A percentile compares a stretch with the other conserved stretches of the same genome.
Evolutionary conservation across 2,797 vertebrate species (phyloP).

Genomic region (Poeciliopsis infans): DNA sequence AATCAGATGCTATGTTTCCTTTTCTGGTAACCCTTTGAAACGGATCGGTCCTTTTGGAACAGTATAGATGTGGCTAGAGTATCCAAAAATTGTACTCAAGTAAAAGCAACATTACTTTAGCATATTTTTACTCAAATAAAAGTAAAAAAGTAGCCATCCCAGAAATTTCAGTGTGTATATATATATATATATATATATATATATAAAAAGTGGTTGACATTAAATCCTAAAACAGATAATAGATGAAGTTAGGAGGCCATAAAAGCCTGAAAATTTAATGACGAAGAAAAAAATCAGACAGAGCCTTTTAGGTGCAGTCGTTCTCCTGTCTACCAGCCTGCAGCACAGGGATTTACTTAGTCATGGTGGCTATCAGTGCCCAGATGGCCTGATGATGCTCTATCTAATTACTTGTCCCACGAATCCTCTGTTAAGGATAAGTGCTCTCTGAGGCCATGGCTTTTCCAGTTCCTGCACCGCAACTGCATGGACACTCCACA

Average conservation of each 20-base stretch:
- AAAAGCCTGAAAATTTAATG: slow-evolving; percentile 13
- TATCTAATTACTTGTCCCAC: slow-evolving; percentile 64
- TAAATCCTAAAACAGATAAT: background rate
- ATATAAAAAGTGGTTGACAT: background rate
- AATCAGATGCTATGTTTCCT: background rate
- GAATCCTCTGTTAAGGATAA: slow-evolving; percentile 38
- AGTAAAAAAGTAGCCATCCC: too few species aligned
- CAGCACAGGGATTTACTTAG: slow-evolving; percentile 53
- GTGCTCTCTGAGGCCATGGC: background rate
- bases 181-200: too few species aligned
- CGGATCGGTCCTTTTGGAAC: background rate
- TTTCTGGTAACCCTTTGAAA: background rate
- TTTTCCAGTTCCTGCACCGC: slow-evolving; percentile 43
- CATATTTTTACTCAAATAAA: too few species aligned
- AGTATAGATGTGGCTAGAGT: background rate
- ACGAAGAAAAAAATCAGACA: slow-evolving; percentile 13
- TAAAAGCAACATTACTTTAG: too few species aligned
- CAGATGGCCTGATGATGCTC: slow-evolving; percentile 65
- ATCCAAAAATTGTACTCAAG: too few species aligned
- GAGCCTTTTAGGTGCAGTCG: slow-evolving; percentile 36
- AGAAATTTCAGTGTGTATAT: too few species aligned
- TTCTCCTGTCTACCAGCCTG: slow-evolving; percentile 30
- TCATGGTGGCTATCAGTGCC: slow-evolving; percentile 49
- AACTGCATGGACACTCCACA: slow-evolving; percentile 43
- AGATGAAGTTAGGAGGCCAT: background rate